A percentile compares a stretch with the other conserved stretches of the same genome.
phyloP scores from a whole-genome alignment of 2,797 vertebrate genomes.

The Acrocephalus scirpaceus region DNA sequence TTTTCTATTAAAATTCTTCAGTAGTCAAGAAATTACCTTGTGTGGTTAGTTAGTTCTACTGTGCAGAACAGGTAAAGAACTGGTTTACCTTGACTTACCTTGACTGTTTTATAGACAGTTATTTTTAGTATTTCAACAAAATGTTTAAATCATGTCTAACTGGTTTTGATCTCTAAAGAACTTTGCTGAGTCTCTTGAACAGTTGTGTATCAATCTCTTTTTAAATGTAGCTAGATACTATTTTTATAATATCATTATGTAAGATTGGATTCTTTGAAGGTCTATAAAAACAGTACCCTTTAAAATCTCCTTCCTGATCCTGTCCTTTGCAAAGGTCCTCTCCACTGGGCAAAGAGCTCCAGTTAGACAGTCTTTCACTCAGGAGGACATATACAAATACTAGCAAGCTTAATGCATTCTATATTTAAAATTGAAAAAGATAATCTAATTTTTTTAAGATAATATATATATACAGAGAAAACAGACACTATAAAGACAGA shows the following conservation, averaged over 20 bases:
- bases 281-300: not conserved
- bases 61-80: not conserved
- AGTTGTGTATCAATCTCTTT: not conserved
- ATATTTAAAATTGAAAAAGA: not conserved
- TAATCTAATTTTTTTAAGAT: not conserved
- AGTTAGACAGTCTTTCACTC: not conserved
- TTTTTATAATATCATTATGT: not conserved
- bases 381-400: not conserved
- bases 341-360: not conserved
- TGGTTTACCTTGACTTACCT: not conserved
- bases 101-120: not conserved
- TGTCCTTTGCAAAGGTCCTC: not conserved
- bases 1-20: not conserved
- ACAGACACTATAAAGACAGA: not conserved
- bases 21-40: not conserved
- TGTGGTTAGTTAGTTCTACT: not conserved
- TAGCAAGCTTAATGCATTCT: not conserved
- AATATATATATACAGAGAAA: not conserved
- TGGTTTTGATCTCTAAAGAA: not conserved
- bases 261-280: rapidly evolving
- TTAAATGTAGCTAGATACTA: not conserved
- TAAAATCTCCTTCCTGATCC: not conserved
- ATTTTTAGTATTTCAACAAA: not conserved
- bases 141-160: not conserved
- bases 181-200: not conserved